phyloP scores from a whole-genome alignment of 2,797 vertebrate species.

The Xiphorhynchus erythropygius region DNA sequence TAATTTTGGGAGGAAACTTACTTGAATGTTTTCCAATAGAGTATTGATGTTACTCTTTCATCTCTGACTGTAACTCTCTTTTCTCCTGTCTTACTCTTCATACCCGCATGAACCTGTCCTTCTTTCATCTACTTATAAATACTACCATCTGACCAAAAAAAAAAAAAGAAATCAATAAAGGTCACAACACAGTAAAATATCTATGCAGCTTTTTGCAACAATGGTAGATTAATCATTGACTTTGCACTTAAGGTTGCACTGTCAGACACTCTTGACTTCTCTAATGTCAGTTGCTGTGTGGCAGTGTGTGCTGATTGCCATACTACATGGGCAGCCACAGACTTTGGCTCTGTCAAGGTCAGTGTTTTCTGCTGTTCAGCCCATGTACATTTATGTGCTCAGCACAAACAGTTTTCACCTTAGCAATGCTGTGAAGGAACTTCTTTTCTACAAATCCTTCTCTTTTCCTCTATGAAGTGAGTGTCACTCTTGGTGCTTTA shows the following conservation, averaged over 20 bases:
- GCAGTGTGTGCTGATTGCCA: no score
- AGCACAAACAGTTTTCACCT: not conserved
- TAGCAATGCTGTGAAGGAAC: not conserved
- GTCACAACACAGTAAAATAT: not conserved
- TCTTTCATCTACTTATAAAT: not conserved
- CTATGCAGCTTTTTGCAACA: rapidly evolving
- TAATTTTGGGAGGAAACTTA: not conserved
- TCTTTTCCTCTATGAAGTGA: not conserved
- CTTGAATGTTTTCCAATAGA: not conserved
- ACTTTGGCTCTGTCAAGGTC: not conserved
- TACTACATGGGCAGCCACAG: not conserved
- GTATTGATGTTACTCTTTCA: not conserved
- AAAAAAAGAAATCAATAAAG: not conserved
- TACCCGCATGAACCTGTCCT: not conserved
- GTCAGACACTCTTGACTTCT: not conserved
- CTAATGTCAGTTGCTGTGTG: not conserved
- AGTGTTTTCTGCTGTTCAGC: not conserved
- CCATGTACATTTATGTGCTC: not conserved
- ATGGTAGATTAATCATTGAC: not conserved
- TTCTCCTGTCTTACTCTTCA: not conserved
- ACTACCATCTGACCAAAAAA: not conserved
- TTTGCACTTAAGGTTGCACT: not conserved
- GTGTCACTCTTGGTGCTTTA: not conserved
- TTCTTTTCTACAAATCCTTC: not conserved
- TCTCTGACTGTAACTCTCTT: not conserved